Evolutionary conservation across 1,140 invertebrate species (phyloP).

Genomic region (Thalassaphorura encarpata): DNA sequence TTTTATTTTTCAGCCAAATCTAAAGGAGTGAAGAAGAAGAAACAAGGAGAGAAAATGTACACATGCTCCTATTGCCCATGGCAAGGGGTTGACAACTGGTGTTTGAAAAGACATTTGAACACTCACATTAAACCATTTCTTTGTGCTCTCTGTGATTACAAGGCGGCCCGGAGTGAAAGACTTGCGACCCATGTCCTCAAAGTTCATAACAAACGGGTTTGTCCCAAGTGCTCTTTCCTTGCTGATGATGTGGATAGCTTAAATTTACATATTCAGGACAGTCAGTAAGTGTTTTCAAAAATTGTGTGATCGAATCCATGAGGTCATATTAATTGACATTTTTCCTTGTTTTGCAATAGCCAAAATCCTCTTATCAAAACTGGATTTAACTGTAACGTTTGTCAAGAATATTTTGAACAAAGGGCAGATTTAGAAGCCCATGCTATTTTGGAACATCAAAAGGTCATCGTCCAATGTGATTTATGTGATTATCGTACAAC

Average conservation of each 20-base stretch:
- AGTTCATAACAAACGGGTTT: constrained; percentile 80
- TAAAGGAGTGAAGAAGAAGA: constrained; percentile 40
- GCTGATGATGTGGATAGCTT: constrained; percentile 67
- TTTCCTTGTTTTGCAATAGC: constrained; percentile 17
- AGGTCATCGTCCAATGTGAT: constrained; percentile 36
- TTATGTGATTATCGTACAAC: constrained; percentile 35
- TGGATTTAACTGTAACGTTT: constrained; percentile 35
- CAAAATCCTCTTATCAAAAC: constrained; percentile 34
- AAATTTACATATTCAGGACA: constrained; percentile 56
- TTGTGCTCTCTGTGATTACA: constrained; percentile 80
- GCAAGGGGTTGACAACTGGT: constrained; percentile 89
- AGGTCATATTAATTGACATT: neutral
- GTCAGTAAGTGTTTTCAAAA: constrained; percentile 39
- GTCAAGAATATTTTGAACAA: constrained; percentile 36
- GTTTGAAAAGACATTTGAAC: constrained; percentile 78
- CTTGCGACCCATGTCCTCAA: constrained; percentile 78
- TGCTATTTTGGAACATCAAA: constrained; percentile 36
- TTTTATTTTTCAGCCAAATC: constrained; percentile 35
- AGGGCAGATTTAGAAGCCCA: constrained; percentile 37
- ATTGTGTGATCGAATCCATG: neutral
- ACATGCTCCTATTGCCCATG: constrained; percentile 78
- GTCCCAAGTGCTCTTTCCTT: constrained; percentile 72
- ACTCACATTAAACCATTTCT: constrained; percentile 83
- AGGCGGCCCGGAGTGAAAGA: constrained; percentile 73
- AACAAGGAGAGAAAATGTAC: constrained; percentile 49